phyloP scores from a whole-genome alignment of 2,888 invertebrate genomes.

The Salpingus planirostris region DNA sequence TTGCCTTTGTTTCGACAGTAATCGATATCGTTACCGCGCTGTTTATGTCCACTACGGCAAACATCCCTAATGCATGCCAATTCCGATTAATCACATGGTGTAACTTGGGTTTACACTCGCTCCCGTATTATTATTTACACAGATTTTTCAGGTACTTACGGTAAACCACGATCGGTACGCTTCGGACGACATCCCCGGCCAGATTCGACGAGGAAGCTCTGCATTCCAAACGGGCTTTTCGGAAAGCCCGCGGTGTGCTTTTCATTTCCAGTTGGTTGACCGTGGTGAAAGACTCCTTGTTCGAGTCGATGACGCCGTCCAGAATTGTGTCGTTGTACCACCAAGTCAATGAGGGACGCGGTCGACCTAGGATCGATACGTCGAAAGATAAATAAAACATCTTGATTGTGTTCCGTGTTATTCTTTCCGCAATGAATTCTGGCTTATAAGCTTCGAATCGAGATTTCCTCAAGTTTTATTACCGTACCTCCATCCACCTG shows the following conservation, averaged over 20 bases:
- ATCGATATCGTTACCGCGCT: no score
- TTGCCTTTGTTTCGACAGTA: constrained; percentile 11
- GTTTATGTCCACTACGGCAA: no score
- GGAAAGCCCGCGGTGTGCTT: constrained; percentile 61
- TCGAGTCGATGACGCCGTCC: constrained; percentile 63
- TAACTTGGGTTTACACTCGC: no score
- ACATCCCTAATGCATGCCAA: no score
- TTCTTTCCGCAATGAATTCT: not conserved
- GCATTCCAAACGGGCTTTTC: constrained; percentile 68
- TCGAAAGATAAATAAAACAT: no score
- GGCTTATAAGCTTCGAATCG: not conserved
- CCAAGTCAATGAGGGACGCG: constrained; percentile 75
- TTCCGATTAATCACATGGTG: no score
- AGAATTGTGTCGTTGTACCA: constrained; percentile 68
- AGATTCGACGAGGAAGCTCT: constrained; percentile 66
- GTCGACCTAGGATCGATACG: no score
- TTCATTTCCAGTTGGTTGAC: constrained; percentile 71
- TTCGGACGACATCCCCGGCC: constrained; percentile 58
- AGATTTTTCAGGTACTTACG: no score
- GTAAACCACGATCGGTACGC: constrained; percentile 68
- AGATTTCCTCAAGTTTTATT: not conserved
- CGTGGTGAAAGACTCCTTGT: constrained; percentile 50
- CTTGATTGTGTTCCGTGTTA: not conserved
- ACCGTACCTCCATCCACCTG: constrained; percentile 77
- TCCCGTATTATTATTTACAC: no score